phyloP scores from a whole-genome alignment of 2,797 vertebrate genomes.

The Cynopterus sphinx region DNA sequence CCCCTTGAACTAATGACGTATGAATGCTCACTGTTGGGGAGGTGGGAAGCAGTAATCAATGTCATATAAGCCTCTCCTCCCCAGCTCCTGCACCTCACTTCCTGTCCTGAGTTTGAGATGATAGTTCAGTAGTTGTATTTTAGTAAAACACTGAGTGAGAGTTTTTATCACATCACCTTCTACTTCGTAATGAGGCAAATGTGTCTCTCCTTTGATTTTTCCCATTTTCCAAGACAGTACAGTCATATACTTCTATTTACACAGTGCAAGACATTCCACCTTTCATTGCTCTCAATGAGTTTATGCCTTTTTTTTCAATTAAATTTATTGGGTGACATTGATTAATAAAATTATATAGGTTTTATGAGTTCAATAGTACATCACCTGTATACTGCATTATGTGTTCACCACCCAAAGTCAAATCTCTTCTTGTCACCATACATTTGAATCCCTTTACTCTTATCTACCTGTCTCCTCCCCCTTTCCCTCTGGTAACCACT shows the following conservation, averaged over 20 bases:
- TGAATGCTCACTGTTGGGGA: neutral
- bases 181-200: neutral
- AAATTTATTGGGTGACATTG: no score
- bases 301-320: neutral
- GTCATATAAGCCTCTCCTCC: rapidly evolving
- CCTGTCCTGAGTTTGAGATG: neutral
- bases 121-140: neutral
- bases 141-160: neutral
- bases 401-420: no score
- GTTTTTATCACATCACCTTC: neutral
- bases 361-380: no score
- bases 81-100: no score
- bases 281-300: neutral
- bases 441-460: no score
- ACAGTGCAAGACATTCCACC: neutral
- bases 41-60: neutral
- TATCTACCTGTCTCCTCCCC: no score
- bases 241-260: neutral
- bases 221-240: neutral
- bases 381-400: no score
- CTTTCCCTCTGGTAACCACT: no score
- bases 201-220: rapidly evolving
- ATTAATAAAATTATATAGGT: no score
- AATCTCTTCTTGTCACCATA: no score
- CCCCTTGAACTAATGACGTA: neutral